Evolutionary conservation across 2,888 invertebrate species (phyloP), one percentile per base, ranked within the genome.

Genomic region (Drosophila stalkeri): DNA sequence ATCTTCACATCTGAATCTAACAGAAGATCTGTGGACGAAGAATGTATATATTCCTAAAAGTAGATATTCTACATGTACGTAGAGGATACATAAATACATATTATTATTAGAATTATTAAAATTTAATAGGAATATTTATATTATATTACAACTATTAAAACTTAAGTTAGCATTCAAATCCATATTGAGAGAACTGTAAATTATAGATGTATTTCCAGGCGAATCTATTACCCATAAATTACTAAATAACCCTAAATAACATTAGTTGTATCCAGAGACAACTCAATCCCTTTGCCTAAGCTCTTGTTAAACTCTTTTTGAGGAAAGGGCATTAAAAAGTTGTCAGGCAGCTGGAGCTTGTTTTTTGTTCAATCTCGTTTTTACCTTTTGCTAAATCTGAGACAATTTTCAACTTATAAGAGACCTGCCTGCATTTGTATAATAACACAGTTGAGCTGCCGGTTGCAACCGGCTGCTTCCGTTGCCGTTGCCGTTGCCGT

Each of bases 351-450:
- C 33, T 39, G n/a, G 49, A 69, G 37, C 43, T 27, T 18, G 11
- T 20, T 55, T 41, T n/a, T 55, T 55, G 18, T 55, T 41, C 41
- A n/a, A 27, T 41, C 41, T n/a, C 41, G 39, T 56, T 68, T 73
- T 74, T 81, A 65, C 35, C 43, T 66, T 74, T 67, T 68, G 72
- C 68, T 49, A 86, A 84, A 84, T 86, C 86, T 82, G 86, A 86
- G 84, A 85, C 84, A 84, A 86, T 85, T 85, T 86, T 61, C 77
- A 84, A 84, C 76, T 83, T 86, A 81, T 70, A 76, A 73, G 71
- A 72, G 75, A 60, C 67, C 75, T 64, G 80, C 80, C 72, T 77
- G 77, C 86, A 86, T 86, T 86, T 84, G 81, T 78, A 81, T 85
- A 86, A 85, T 85, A 79, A 79, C 84, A 83, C 71, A 79, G 73